Base-by-base conservation (phyloP, 2,888 invertebrate species). In the Caenorhabditis sp. region DNA sequence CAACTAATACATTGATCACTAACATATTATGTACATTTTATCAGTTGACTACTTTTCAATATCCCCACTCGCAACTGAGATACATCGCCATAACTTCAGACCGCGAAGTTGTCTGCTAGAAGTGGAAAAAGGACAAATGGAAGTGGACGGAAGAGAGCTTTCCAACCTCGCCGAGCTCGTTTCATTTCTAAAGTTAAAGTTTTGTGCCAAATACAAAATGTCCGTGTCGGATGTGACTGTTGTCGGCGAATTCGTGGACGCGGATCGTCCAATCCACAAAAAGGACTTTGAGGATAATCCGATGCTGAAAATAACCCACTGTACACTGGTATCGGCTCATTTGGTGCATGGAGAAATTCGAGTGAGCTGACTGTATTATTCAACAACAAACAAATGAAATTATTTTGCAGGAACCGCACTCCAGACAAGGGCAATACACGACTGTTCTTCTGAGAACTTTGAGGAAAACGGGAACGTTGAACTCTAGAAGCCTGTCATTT, bases 181-280 rank as follows among this genome's bases (percentile, higher is more conserved):
- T 0, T 26, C 70, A 0, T 37, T 22, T 46, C n/a, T 76, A 11
- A 70, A 70, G n/a, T 59, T 76, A 5, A 52, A 65, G 8, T 76
- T 70, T 11, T 58, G 53, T 32, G 11, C 53, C 30, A 76, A 70
- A 35, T 63, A 70, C 32, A 76, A 76, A 30, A 26, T 76, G 15
- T 30, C 26, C 35, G 53, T 70, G 8, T 13, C 58, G 8, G 76
- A 76, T 26, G 68, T 70, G 11, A 56, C 5, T 3, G 46, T 75
- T 15, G 27, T 27, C 6, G 68, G 50, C 9, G 68, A 76, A 15
- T 63, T 70, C n/a, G 48, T 62, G 13, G n/a, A 59, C 11, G 62
- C 66, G 8, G 17, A 41, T 15, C 50, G 53, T 8, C 58, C 68
- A 24, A 4, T 37, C 9, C 24, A 45, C 8, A 37, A 39, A 39